A percentile compares a stretch with the other conserved stretches of the same genome.
phyloP scores from a whole-genome alignment of 2,113 vertebrate genomes.

The Macquaria australasica region DNA sequence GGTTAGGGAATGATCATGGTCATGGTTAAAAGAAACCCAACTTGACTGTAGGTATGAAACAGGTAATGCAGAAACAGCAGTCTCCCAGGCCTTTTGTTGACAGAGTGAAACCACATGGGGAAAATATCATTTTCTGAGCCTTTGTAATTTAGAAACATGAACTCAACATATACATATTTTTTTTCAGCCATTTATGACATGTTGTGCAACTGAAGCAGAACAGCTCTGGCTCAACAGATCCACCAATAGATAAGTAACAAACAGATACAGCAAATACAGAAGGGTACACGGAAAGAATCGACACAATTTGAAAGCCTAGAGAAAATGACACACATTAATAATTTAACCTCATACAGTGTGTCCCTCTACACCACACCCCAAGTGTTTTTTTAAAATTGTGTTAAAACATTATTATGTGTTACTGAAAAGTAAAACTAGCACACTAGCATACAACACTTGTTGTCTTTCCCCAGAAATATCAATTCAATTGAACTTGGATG shows the following conservation, averaged over 20 bases:
- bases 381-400: background rate
- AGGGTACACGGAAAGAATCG: background rate
- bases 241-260: slow-evolving; percentile 2
- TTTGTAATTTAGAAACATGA: slow-evolving; percentile 11
- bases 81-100: too few species aligned
- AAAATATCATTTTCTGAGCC: background rate
- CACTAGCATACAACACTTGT: background rate
- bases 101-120: background rate
- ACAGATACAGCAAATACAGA: slow-evolving; percentile 18
- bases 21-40: too few species aligned
- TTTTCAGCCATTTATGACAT: background rate
- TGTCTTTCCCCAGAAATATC: background rate
- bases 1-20: too few species aligned
- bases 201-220: background rate
- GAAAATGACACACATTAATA: background rate
- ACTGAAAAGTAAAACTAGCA: background rate
- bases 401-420: background rate
- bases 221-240: background rate
- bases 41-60: too few species aligned
- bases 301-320: slow-evolving; percentile 12
- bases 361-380: background rate
- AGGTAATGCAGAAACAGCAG: too few species aligned
- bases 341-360: background rate
- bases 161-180: background rate
- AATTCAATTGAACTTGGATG: background rate